phyloP scores from a whole-genome alignment of 2,113 vertebrate species.

The Paraplagusia blochii region DNA sequence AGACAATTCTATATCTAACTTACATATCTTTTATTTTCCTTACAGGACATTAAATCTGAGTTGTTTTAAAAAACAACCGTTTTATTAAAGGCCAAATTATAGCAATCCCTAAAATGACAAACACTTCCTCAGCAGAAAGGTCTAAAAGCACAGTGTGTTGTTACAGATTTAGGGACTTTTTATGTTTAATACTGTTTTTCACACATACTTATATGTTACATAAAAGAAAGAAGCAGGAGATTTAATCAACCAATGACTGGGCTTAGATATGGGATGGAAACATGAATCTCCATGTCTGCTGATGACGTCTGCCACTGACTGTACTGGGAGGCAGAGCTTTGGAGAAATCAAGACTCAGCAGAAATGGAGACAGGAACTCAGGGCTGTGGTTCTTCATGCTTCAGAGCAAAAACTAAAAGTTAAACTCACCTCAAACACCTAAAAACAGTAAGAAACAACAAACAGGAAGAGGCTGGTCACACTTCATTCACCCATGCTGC shows the following conservation, averaged over 20 bases:
- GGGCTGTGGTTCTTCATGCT: conserved; percentile 30
- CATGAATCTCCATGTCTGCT: conserved; percentile 30
- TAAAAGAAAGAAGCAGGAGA: not conserved
- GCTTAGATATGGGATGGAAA: not conserved
- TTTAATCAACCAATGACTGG: conserved; percentile 24
- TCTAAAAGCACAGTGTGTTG: no score
- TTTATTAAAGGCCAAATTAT: no score
- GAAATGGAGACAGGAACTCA: conserved; percentile 30
- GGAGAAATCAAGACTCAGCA: conserved; percentile 36
- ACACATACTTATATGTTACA: no score
- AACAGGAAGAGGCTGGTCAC: conserved; percentile 48
- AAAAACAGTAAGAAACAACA: conserved; percentile 43
- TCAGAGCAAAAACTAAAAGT: conserved; percentile 12
- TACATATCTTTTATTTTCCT: no score
- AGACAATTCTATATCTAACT: no score
- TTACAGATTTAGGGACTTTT: not conserved
- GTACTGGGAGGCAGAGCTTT: not conserved
- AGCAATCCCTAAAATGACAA: conserved; percentile 15
- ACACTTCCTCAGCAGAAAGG: conserved; percentile 8
- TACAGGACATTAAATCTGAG: no score
- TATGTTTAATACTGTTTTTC: conserved; percentile 5
- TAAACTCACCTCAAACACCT: conserved; percentile 58
- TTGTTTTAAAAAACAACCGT: no score
- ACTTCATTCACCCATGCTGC: conserved; percentile 11
- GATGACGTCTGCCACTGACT: conserved; percentile 26